Evolutionary conservation across 2,113 vertebrate genomes (phyloP), one percentile per base, ranked within the genome.

Genomic region (Mesitornis unicolor): DNA sequence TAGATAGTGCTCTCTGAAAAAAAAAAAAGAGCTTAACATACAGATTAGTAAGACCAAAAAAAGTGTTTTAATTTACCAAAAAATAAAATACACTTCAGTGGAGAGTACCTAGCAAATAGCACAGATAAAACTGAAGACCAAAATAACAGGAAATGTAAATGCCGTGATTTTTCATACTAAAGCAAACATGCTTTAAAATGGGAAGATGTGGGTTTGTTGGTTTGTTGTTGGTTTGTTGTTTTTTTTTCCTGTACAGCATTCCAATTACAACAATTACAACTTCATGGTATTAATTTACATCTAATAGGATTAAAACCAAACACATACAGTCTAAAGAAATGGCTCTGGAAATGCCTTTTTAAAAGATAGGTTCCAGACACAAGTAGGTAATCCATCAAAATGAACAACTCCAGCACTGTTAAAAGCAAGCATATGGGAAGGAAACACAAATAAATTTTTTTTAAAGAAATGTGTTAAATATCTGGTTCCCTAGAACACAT

Each of bases 331-430:
- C 51, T 13, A 81, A 90, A 87, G 74, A 80, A 93, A 86, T 33
- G 22, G 51, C 35, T 94, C 78, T 47, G 59, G 40, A 95, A 91
- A 95, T 10, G 16, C 33, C 40, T 70, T 89, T 70, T 79, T 6
- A 86, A 96, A 86, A 97, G 74, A 59, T 17, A 86, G 40, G 16
- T 88, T 94, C 61, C 75, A 93, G 90, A 70, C 31, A 51, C 42
- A 48, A 77, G 57, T 7, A 94, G 13, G 35, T 73, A 94, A 88
- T 82, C 69, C n/a, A 91, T 87, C 86, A 94, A 84, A 57, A n/a
- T 28, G 18, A 91, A 80, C 47, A 71, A 57, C 33, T 79, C 59
- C 1, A 0, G 11, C 42, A 94, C 33, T 53, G 31, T 61, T 94
- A 91, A 89, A 80, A 95, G 57, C 70, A 79, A 82, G n/a, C 75